Evolutionary conservation across 2,797 vertebrate genomes (phyloP).

Genomic region (Lophotriccus pileatus): DNA sequence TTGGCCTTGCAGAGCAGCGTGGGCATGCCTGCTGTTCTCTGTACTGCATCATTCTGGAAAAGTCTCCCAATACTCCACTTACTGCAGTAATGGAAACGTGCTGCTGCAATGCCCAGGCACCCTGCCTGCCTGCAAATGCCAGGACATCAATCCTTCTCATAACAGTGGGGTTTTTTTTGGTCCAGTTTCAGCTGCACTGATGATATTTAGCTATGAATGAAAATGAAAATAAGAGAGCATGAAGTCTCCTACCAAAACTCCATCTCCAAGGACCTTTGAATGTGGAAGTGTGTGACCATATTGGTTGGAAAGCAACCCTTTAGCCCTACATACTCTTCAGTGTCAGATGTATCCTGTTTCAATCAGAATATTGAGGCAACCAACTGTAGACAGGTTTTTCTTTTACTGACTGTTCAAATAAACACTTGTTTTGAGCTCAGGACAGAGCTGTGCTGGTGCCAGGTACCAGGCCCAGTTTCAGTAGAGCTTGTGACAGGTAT

Average conservation of each 20-base stretch:
- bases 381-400: background rate
- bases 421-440: background rate
- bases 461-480: background rate
- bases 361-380: background rate
- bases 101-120: background rate
- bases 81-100: background rate
- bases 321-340: background rate
- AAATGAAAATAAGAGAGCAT: background rate
- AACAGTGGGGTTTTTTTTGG: fast-evolving
- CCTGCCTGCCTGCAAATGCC: background rate
- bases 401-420: background rate
- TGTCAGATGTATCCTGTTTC: background rate
- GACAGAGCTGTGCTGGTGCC: background rate
- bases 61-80: background rate
- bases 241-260: background rate
- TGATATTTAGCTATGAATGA: background rate
- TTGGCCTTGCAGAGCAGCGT: background rate
- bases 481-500: background rate
- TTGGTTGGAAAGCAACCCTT: background rate
- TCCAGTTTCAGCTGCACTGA: background rate
- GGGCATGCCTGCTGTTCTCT: background rate
- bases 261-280: background rate
- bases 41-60: background rate
- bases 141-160: background rate
- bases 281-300: background rate